Conservation (phyloP, 2,797 vertebrate genomes). For the Petrocephalus sullivani region DNA sequence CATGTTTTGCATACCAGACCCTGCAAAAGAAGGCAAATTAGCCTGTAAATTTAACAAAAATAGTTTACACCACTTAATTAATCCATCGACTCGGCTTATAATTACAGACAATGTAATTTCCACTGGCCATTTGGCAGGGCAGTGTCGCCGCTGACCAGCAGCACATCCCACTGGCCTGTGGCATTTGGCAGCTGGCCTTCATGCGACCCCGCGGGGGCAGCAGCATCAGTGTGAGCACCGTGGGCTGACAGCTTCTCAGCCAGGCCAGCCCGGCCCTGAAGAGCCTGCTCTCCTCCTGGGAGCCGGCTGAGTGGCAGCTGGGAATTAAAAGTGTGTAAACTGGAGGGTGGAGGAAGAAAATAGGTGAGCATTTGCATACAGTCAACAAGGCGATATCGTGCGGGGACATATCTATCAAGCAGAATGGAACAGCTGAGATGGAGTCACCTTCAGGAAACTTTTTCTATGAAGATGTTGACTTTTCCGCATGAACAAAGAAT, state of each 20-base stretch:
- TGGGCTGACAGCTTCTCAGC: slow-evolving; percentile 55
- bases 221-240: slow-evolving; percentile 48
- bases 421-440: slow-evolving; percentile 28
- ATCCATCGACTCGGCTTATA: not conserved
- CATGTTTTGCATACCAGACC: not conserved
- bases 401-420: slow-evolving; percentile 30
- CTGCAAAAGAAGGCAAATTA: slow-evolving; percentile 3
- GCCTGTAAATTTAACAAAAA: not conserved
- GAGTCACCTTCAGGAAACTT: slow-evolving; percentile 41
- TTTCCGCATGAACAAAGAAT: not conserved
- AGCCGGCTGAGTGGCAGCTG: slow-evolving; percentile 53
- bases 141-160: slow-evolving; percentile 32
- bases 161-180: slow-evolving; percentile 34
- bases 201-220: slow-evolving; percentile 51
- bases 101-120: slow-evolving; percentile 5
- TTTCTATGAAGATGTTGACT: not conserved
- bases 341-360: slow-evolving; percentile 27
- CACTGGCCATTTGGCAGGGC: not conserved
- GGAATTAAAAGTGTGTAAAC: slow-evolving; percentile 61
- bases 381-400: slow-evolving; percentile 46
- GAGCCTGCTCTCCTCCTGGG: slow-evolving; percentile 37
- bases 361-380: slow-evolving; percentile 57
- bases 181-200: slow-evolving; percentile 47
- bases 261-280: slow-evolving; percentile 25
- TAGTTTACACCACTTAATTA: slow-evolving; percentile 8